A percentile compares a stretch with the other conserved stretches of the same genome.
These are phyloP conservation scores for Upupa epops DNA, from an alignment of 2,113 vertebrate genomes.

Conservation along the genomic window DNA sequence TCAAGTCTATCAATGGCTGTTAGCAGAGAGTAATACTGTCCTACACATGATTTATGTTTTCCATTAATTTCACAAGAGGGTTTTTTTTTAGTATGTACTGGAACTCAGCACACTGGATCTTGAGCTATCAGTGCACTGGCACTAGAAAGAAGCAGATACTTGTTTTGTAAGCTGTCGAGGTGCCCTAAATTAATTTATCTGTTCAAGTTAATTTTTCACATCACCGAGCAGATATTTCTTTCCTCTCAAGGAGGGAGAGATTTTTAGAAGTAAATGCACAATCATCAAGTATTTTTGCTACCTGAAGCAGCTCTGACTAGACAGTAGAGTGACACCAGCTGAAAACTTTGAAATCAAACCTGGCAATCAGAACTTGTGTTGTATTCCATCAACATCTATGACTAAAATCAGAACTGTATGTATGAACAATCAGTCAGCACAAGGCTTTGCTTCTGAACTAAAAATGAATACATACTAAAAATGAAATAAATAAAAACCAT, in stretches of 20 bases:
- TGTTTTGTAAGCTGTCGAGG: neutral
- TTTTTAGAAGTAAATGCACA: neutral
- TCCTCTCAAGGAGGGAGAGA: neutral
- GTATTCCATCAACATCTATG: neutral
- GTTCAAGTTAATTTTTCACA: neutral
- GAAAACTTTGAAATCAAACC: neutral
- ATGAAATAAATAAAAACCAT: too few species aligned
- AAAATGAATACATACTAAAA: too few species aligned
- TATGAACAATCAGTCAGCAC: neutral
- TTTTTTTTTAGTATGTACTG: neutral
- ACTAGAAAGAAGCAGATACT: neutral
- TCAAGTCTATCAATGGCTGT: rapidly evolving
- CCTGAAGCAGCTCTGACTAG: neutral
- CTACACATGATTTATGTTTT: neutral
- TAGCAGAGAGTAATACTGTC: neutral
- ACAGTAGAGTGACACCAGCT: neutral
- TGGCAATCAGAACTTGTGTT: neutral
- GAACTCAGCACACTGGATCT: neutral
- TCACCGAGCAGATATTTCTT: neutral
- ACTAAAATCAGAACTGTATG: neutral
- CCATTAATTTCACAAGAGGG: neutral
- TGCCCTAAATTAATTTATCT: neutral
- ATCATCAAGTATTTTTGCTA: neutral
- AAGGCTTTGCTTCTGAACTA: neutral
- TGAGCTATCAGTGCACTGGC: neutral